A percentile compares a stretch with the other conserved stretches of the same genome.
Evolutionary conservation across 2,113 vertebrate species (phyloP).

Genomic region (Bubo bubo): DNA sequence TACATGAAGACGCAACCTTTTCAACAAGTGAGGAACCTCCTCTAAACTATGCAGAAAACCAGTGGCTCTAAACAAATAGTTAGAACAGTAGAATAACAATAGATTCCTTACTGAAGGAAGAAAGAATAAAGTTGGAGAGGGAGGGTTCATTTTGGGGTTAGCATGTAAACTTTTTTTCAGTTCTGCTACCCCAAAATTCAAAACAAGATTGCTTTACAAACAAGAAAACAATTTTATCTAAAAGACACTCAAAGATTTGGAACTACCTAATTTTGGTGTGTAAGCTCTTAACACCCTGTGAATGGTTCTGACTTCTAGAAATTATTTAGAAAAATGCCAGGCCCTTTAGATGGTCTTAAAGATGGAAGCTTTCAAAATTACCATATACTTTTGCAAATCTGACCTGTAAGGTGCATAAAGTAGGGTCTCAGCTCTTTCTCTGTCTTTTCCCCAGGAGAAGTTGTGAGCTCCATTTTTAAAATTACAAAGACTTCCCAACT

Average conservation of each 20-base stretch:
- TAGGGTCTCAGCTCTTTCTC: background rate
- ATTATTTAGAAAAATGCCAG: background rate
- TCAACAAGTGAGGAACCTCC: background rate
- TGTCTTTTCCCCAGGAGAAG: background rate
- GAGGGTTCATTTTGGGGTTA: background rate
- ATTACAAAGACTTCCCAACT: background rate
- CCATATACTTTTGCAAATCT: background rate
- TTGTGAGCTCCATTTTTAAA: background rate
- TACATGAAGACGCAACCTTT: background rate
- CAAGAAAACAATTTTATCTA: background rate
- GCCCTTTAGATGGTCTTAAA: background rate
- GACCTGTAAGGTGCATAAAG: background rate
- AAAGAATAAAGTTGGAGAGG: background rate
- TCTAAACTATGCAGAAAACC: background rate
- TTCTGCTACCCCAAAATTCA: background rate
- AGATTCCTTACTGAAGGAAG: background rate
- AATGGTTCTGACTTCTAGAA: background rate
- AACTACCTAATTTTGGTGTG: background rate
- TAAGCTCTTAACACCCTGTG: background rate
- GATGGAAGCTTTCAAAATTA: background rate
- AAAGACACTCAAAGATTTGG: background rate
- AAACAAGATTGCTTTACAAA: background rate
- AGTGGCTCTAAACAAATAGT: background rate
- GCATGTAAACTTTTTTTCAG: background rate
- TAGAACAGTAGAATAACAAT: background rate